These are phyloP conservation scores for Pandemis heparana DNA, from an alignment of 2,888 invertebrate species.

Conservation along the genomic window DNA sequence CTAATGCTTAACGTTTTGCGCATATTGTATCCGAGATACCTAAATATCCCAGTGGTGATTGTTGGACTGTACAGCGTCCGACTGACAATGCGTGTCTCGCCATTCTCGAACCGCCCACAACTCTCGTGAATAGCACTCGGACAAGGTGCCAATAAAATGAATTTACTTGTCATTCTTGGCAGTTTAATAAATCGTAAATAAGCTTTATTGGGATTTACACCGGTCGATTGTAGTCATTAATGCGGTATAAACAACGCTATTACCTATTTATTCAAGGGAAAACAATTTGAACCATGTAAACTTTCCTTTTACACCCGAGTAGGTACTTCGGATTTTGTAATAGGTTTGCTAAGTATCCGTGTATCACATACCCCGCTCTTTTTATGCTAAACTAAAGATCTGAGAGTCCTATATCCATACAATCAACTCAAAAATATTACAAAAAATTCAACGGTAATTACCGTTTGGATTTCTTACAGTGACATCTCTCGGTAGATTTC, in stretches of 20 bases:
- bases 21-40: neutral
- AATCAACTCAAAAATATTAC: too few species aligned
- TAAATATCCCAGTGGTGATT: neutral
- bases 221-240: slow-evolving; percentile 5
- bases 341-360: too few species aligned
- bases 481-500: too few species aligned
- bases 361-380: too few species aligned
- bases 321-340: too few species aligned
- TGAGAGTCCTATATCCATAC: too few species aligned
- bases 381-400: too few species aligned
- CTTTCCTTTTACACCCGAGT: too few species aligned
- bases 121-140: slow-evolving; percentile 5
- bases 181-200: slow-evolving; percentile 35
- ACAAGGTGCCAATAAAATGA: slow-evolving; percentile 27
- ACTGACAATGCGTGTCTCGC: slow-evolving; percentile 6
- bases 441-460: too few species aligned
- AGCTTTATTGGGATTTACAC: neutral
- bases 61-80: neutral
- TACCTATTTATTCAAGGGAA: neutral
- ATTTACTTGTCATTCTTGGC: slow-evolving; percentile 20
- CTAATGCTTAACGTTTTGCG: neutral
- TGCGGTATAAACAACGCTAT: neutral
- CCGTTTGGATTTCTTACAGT: too few species aligned
- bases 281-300: too few species aligned
- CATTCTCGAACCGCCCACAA: slow-evolving; percentile 19